phyloP scores from a whole-genome alignment of 2,888 invertebrate species.

The Apodemia zela region DNA sequence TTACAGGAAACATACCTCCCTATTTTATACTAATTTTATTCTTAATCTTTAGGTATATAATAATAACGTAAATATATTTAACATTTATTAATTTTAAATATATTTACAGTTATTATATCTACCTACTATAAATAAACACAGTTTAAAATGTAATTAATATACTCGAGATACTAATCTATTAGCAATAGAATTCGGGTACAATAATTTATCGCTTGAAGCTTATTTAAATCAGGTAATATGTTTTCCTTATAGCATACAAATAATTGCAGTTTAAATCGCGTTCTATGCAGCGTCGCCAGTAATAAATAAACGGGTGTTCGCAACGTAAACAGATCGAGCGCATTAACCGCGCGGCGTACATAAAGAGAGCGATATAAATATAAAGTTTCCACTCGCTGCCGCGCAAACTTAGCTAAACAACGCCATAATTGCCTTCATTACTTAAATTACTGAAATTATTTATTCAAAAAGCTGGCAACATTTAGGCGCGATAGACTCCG shows the following conservation, averaged over 20 bases:
- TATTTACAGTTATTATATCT: too few species aligned
- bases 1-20: too few species aligned
- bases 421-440: conserved; percentile 81
- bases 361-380: conserved; percentile 79
- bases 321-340: conserved; percentile 78
- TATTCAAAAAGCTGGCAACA: conserved; percentile 81
- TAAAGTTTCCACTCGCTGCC: conserved; percentile 77
- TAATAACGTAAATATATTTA: too few species aligned
- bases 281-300: conserved; percentile 66
- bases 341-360: conserved; percentile 80
- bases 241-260: conserved; percentile 67
- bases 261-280: conserved; percentile 78
- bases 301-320: conserved; percentile 71
- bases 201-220: conserved; percentile 37
- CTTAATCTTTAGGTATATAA: too few species aligned
- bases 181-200: not conserved
- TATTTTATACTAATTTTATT: too few species aligned
- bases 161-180: conserved; percentile 1
- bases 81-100: too few species aligned
- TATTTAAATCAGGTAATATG: conserved; percentile 65
- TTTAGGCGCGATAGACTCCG: conserved; percentile 59
- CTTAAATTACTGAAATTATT: conserved; percentile 81
- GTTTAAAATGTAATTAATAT: not conserved
- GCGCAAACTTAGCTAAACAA: conserved; percentile 81
- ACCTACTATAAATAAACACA: too few species aligned